Evolutionary conservation across 2,888 invertebrate genomes (phyloP).

Genomic region (Leptinotarsa juncta): DNA sequence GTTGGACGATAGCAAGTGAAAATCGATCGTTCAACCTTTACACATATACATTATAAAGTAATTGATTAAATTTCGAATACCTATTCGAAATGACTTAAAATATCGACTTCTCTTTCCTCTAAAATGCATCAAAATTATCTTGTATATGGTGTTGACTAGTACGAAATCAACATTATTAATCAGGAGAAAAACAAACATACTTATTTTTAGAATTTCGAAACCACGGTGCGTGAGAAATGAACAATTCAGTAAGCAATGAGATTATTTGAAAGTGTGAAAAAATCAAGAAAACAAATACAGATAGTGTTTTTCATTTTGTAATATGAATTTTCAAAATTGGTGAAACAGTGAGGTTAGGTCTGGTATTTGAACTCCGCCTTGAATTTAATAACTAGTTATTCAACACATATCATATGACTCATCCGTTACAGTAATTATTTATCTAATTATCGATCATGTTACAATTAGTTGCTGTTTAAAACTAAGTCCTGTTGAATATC

Average conservation of each 20-base stretch:
- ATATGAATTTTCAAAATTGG: background rate
- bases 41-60: background rate
- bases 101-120: background rate
- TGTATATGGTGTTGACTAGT: background rate
- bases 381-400: background rate
- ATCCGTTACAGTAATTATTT: background rate
- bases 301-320: background rate
- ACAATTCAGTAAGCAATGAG: background rate
- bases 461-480: background rate
- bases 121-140: background rate
- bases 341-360: slow-evolving; percentile 2
- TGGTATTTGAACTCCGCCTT: background rate
- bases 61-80: background rate
- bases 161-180: background rate
- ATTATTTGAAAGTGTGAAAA: background rate
- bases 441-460: background rate
- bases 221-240: background rate
- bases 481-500: background rate
- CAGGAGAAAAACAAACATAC: background rate
- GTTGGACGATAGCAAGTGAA: background rate
- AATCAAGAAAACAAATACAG: background rate
- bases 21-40: background rate
- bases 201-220: slow-evolving; percentile 10
- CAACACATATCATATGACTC: slow-evolving; percentile 14
- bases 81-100: no score